phyloP scores from a whole-genome alignment of 2,888 invertebrate species.

The Thysanoteuthis rhombus region DNA sequence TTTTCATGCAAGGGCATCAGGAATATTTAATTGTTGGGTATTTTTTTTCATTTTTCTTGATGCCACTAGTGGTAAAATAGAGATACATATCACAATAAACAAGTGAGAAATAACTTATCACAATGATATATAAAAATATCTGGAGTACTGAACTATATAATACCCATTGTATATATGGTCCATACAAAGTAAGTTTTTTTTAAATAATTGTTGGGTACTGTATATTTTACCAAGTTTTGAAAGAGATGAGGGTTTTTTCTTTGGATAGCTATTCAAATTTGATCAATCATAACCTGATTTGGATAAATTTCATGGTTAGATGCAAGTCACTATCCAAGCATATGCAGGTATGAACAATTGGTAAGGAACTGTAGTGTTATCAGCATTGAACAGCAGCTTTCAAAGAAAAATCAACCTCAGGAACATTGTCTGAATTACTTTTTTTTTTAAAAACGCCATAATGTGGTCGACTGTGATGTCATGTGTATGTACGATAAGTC shows the following conservation, averaged over 20 bases:
- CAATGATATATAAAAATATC: background rate
- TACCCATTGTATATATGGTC: background rate
- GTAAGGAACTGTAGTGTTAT: too few relatives aligned
- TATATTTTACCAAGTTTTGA: background rate
- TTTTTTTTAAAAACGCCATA: too few relatives aligned
- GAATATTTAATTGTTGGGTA: background rate
- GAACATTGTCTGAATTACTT: too few relatives aligned
- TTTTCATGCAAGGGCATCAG: background rate
- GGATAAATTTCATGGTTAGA: too few relatives aligned
- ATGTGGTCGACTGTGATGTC: too few relatives aligned
- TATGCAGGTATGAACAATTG: background rate
- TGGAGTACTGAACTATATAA: background rate
- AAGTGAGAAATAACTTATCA: background rate
- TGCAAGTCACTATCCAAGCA: background rate
- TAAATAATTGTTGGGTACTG: background rate
- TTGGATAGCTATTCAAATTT: background rate
- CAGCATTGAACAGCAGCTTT: too few relatives aligned
- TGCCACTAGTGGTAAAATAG: background rate
- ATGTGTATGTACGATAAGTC: too few relatives aligned
- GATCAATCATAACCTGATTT: too few relatives aligned
- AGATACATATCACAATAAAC: background rate
- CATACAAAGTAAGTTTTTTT: too few relatives aligned
- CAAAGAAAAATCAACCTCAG: too few relatives aligned
- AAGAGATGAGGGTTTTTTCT: background rate
- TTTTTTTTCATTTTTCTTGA: background rate